These are phyloP conservation scores for Stegostoma tigrinum DNA, from an alignment of 2,113 vertebrate genomes.

Conservation along the genomic window DNA sequence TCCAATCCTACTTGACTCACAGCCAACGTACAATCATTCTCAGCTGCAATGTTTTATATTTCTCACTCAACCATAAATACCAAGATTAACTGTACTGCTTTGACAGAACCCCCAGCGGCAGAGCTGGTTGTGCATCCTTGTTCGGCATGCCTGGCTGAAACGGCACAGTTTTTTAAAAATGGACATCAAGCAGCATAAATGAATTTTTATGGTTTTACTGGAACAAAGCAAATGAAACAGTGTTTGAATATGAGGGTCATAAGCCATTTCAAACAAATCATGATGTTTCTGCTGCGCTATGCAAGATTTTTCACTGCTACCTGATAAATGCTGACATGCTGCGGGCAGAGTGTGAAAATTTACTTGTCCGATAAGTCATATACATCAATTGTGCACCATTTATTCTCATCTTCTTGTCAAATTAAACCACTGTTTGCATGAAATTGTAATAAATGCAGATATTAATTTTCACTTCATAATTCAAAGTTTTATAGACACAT, in stretches of 20 bases:
- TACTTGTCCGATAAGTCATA: neutral
- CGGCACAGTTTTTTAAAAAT: constrained; percentile 10
- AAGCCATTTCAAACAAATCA: neutral
- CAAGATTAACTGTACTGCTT: neutral
- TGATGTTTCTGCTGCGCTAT: neutral
- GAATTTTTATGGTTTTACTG: constrained; percentile 28
- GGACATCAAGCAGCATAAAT: constrained; percentile 23
- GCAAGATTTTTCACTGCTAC: neutral
- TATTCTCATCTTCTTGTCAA: neutral
- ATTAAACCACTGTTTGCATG: neutral
- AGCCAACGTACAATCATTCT: constrained; percentile 22
- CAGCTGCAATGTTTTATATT: constrained; percentile 40
- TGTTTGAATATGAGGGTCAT: neutral
- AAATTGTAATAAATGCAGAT: neutral
- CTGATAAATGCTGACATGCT: neutral
- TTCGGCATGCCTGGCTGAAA: neutral
- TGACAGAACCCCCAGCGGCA: neutral
- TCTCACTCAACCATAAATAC: constrained; percentile 29
- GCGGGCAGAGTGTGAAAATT: neutral
- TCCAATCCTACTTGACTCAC: constrained; percentile 39
- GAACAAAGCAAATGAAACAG: constrained; percentile 31
- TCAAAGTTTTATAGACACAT: neutral
- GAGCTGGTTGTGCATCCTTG: neutral
- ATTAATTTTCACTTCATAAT: neutral
- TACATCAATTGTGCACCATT: neutral